A percentile compares a stretch with the other conserved stretches of the same genome.
These are phyloP conservation scores for Sebastes hopkinsi DNA, from an alignment of 2,797 vertebrate genomes.

Conservation along the genomic window DNA sequence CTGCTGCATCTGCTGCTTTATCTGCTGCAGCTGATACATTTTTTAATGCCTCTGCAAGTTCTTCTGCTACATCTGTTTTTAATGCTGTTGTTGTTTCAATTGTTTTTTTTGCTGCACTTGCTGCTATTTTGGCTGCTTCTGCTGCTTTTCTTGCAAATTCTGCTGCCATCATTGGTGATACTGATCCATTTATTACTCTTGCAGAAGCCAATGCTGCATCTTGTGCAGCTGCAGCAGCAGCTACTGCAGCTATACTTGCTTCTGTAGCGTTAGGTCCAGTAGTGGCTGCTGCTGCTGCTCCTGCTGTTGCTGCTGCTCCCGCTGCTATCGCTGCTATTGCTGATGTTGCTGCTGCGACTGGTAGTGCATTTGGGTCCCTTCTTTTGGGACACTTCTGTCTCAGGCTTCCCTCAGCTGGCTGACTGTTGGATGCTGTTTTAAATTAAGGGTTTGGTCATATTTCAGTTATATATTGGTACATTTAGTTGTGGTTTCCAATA, in stretches of 20 bases:
- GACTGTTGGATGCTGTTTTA: not conserved
- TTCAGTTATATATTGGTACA: not conserved
- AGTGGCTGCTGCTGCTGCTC: not conserved
- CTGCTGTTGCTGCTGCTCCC: not conserved
- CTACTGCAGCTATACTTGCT: not conserved
- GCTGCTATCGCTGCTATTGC: not conserved
- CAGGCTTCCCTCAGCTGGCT: conserved; percentile 3
- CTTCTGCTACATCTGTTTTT: not conserved
- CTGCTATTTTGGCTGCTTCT: not conserved
- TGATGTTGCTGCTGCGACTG: not conserved
- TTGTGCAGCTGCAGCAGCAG: not conserved
- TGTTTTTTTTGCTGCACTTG: not conserved
- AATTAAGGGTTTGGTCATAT: not conserved
- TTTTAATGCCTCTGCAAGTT: not conserved
- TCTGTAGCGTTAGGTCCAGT: rapidly evolving
- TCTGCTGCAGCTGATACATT: conserved; percentile 7
- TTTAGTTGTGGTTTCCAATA: not conserved
- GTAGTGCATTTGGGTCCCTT: not conserved
- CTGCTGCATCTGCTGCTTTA: not conserved
- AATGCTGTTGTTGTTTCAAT: rapidly evolving
- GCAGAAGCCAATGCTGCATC: not conserved
- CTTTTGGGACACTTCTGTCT: not conserved
- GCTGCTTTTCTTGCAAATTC: not conserved
- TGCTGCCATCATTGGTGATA: not conserved
- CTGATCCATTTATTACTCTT: rapidly evolving